Conservation (phyloP, 1,140 invertebrate species). For the Notospermus geniculatus region DNA sequence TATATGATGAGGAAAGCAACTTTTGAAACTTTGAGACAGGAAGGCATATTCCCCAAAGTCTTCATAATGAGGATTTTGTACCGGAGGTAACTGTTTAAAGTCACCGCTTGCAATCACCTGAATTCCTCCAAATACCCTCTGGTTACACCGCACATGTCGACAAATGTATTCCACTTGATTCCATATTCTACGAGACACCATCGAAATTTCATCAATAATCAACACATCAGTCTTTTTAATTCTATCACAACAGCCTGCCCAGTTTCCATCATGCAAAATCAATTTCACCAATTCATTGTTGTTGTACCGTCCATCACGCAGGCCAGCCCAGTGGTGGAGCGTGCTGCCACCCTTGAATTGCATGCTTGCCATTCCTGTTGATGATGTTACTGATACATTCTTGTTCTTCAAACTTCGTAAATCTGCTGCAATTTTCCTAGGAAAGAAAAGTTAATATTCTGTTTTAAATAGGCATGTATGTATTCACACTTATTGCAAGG, state of each 20-base stretch:
- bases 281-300: constrained; percentile 15
- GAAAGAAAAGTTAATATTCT: no score
- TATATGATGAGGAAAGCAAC: constrained; percentile 2
- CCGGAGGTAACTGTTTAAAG: constrained; percentile 23
- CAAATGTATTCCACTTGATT: constrained; percentile 18
- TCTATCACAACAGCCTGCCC: constrained; percentile 1
- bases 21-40: constrained; percentile 12
- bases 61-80: constrained; percentile 15
- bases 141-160: constrained; percentile 7
- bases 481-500: no score
- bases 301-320: constrained; percentile 16
- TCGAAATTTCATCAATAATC: constrained; percentile 23
- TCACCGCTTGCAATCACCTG: constrained; percentile 19
- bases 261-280: constrained; percentile 14
- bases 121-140: constrained; percentile 10
- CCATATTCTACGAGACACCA: constrained; percentile 12
- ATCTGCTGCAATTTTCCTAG: no score
- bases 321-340: constrained; percentile 11
- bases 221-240: constrained; percentile 12
- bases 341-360: background rate
- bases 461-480: no score
- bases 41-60: constrained; percentile 20
- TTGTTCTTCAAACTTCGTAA: no score
- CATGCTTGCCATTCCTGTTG: background rate
- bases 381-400: no score